These are phyloP conservation scores for Alsophila aescularia DNA, from an alignment of 2,888 invertebrate genomes.

Conservation along the genomic window DNA sequence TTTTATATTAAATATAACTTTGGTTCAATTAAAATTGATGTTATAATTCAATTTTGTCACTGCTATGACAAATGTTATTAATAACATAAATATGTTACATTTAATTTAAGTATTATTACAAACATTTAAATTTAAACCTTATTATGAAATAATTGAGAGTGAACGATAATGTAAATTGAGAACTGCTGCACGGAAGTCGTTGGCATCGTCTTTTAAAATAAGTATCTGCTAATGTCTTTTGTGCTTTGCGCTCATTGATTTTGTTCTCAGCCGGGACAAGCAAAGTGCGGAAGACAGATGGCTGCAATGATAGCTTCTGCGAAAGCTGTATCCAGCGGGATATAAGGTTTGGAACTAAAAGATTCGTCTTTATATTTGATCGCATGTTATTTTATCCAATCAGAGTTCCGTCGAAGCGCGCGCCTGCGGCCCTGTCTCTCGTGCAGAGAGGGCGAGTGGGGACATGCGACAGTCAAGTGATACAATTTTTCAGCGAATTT, in stretches of 20 bases:
- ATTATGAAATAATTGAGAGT: not conserved
- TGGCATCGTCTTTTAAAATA: constrained; percentile 26
- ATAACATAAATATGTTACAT: too few species aligned
- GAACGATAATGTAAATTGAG: not conserved
- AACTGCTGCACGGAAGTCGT: constrained; percentile 34
- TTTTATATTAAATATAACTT: too few species aligned
- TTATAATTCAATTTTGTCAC: too few species aligned
- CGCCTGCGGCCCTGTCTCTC: not conserved
- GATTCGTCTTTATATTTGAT: constrained; percentile 37
- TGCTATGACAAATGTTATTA: too few species aligned
- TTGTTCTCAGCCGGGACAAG: constrained; percentile 76
- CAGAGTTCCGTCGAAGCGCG: constrained; percentile 1
- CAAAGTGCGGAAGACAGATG: constrained; percentile 62
- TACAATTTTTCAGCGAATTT: constrained; percentile 47
- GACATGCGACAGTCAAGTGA: constrained; percentile 42
- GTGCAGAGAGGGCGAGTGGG: constrained; percentile 20
- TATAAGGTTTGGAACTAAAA: constrained; percentile 62
- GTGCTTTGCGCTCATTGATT: constrained; percentile 75
- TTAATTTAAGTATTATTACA: not conserved
- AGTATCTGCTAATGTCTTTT: constrained; percentile 55
- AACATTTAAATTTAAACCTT: not conserved
- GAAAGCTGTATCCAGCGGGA: constrained; percentile 63
- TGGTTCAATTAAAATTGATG: too few species aligned
- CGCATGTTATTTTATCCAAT: constrained; percentile 25
- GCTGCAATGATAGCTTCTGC: constrained; percentile 54